Percentiles rank a stretch among this genome's conserved stretches.
Conservation (phyloP, 53 echinoderm and acorn worm species). For the Holothuria leucospilota region DNA sequence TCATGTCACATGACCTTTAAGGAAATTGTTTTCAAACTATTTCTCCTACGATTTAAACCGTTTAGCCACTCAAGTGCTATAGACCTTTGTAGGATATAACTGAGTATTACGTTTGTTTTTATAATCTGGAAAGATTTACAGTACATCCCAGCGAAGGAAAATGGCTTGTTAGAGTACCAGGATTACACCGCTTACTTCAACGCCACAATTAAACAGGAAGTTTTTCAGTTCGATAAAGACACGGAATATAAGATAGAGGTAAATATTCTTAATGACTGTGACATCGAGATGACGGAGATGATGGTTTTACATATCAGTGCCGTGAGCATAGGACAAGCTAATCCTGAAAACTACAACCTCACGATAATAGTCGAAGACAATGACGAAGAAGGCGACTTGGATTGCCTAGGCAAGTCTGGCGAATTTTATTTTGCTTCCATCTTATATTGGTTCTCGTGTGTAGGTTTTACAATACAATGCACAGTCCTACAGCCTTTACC, state of each 20-base stretch:
- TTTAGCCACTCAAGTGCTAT: no score
- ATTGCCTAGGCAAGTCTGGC: neutral
- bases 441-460: no score
- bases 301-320: neutral
- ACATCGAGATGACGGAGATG: constrained; percentile 14
- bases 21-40: no score
- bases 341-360: neutral
- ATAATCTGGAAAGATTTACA: neutral
- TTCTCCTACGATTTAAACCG: no score
- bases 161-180: constrained; percentile 22
- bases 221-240: neutral
- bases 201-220: neutral
- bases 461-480: no score
- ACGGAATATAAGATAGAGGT: neutral
- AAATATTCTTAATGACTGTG: constrained; percentile 32
- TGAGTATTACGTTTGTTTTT: no score
- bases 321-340: neutral
- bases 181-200: constrained; percentile 34
- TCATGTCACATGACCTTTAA: no score
- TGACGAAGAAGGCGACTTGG: neutral
- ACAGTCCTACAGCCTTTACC: no score
- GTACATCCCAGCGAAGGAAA: constrained; percentile 5
- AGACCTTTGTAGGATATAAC: no score
- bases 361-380: constrained; percentile 13
- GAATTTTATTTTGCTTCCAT: neutral